These are phyloP conservation scores for Probosciger aterrimus DNA, from an alignment of 2,113 vertebrate genomes.

Conservation along the genomic window DNA sequence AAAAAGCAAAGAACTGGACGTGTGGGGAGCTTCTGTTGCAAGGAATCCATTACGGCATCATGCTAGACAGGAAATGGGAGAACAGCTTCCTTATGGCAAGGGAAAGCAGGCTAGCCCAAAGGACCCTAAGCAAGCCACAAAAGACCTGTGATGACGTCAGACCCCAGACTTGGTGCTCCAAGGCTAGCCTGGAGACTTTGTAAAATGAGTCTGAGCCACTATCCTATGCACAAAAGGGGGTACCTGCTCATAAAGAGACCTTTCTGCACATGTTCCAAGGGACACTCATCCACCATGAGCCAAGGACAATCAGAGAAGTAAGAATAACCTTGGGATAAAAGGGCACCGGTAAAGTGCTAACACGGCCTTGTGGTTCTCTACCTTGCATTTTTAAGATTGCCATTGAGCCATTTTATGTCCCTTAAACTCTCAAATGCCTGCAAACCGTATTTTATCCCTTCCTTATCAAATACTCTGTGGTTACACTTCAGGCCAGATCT, in stretches of 20 bases:
- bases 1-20: not conserved
- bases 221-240: not conserved
- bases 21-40: not conserved
- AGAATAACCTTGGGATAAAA: not conserved
- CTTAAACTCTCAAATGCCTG: constrained; percentile 41
- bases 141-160: not conserved
- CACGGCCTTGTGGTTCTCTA: not conserved
- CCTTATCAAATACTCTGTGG: constrained; percentile 57
- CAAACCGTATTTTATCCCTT: constrained; percentile 57
- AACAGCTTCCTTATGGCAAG: not conserved
- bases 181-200: not conserved
- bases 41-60: not conserved
- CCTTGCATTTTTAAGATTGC: constrained; percentile 7
- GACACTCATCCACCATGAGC: not conserved
- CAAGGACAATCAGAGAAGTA: not conserved
- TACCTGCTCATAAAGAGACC: not conserved
- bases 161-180: not conserved
- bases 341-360: not conserved
- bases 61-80: not conserved
- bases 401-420: constrained; percentile 28
- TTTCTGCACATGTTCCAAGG: not conserved
- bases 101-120: not conserved
- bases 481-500: constrained; percentile 58
- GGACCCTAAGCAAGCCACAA: not conserved
- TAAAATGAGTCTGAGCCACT: not conserved